Evolutionary conservation across 2,888 invertebrate genomes (phyloP), one percentile per base, ranked within the genome.

Genomic region (Amphimallon solstitiale): DNA sequence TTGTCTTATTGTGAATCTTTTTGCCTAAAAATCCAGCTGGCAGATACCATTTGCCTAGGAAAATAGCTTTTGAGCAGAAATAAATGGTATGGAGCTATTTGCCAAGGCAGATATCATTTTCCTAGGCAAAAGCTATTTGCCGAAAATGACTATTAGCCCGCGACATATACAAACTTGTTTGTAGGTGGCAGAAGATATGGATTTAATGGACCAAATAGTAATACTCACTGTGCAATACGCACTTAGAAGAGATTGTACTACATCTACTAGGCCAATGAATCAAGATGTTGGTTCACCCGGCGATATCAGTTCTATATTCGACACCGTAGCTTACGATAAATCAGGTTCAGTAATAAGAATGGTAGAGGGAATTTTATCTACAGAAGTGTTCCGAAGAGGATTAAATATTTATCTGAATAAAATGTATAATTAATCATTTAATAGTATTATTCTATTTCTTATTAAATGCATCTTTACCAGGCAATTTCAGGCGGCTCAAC

Each of bases 251-350:
- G 91, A 91, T 73, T 85, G 88, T 14, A 80, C 84, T 0, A 78
- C 81, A 9, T 21, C 14, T 14, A 85, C 87, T 0, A 88, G 91
- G 0, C 86, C 84, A 12, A 66, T 70, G 6, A 85, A 86, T 62
- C 74, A 80, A 7, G 80, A 83, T 6, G 86, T 89, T 0, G 84
- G 84, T 4, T 86, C 85, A 9, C 88, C 88, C 0, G 74, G 75
- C 0, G 83, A 89, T 68, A 86, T 90, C 4, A 81, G 83, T 1
- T 81, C 79, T 0, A 88, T 89, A 84, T 92, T 92, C 73, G 88
- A 88, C 37, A 85, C 84, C 1, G 86, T 92, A 63, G 85, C 88
- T 0, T 92, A 92, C 74, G 87, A 87, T 70, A 92, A 92, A 34
- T 61, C 64, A 19, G 51, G 61, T n/a, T n/a, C 66, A 12, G 61